Conservation (phyloP, 2,888 invertebrate species). For the Leucoptera coffeella region DNA sequence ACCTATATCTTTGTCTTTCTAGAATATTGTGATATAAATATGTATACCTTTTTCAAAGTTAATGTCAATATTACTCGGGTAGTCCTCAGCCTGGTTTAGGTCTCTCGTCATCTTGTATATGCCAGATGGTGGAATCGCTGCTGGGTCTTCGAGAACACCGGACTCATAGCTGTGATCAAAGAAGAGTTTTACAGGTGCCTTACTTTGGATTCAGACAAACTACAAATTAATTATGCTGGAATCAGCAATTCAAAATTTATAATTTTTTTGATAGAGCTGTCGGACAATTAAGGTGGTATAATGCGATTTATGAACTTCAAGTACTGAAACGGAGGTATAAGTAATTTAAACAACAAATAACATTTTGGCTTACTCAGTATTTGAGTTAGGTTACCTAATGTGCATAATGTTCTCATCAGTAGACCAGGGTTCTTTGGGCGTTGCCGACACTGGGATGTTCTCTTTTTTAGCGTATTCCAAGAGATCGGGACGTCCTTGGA, state of each 20-base stretch:
- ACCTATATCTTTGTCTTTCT: too few relatives aligned
- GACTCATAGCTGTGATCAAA: constrained; percentile 71
- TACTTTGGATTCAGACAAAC: too few relatives aligned
- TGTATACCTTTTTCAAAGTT: constrained; percentile 58
- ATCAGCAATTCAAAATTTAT: too few relatives aligned
- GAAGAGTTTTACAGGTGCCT: too few relatives aligned
- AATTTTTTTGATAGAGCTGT: too few relatives aligned
- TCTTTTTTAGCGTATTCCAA: constrained; percentile 67
- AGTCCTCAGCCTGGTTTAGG: constrained; percentile 54
- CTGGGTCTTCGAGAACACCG: constrained; percentile 74
- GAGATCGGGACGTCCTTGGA: constrained; percentile 70
- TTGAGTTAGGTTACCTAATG: constrained; percentile 66
- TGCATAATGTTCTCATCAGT: constrained; percentile 84
- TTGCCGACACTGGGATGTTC: constrained; percentile 71
- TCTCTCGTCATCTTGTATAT: constrained; percentile 72
- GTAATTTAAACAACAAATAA: too few relatives aligned
- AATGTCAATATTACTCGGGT: constrained; percentile 56
- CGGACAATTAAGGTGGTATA: too few relatives aligned
- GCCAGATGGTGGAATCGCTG: constrained; percentile 57
- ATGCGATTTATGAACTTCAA: too few relatives aligned
- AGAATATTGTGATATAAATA: not conserved
- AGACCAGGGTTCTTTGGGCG: constrained; percentile 77
- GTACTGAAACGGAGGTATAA: too few relatives aligned
- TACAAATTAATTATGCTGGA: too few relatives aligned
- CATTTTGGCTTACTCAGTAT: too few relatives aligned